Conservation (phyloP, 2,797 vertebrate genomes). For the Acanthiza pusilla region DNA sequence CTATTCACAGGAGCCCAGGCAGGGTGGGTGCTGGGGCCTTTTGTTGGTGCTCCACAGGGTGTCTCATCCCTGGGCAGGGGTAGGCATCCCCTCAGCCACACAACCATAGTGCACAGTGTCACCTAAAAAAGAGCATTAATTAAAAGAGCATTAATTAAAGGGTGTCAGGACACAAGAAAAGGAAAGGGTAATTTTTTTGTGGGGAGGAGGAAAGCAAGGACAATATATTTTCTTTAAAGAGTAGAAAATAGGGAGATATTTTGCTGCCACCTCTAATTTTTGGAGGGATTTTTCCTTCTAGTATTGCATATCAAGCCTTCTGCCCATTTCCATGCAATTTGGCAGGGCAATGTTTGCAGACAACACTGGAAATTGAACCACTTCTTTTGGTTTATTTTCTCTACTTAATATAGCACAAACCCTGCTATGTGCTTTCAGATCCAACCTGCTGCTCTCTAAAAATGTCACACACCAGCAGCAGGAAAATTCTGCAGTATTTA, state of each 20-base stretch:
- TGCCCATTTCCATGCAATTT: background rate
- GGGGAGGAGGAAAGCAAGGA: background rate
- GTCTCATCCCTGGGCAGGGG: constrained; percentile 35
- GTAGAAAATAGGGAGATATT: constrained; percentile 7
- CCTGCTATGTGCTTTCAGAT: background rate
- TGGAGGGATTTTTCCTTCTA: constrained; percentile 19
- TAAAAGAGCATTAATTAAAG: constrained; percentile 72
- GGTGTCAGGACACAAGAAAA: constrained; percentile 59
- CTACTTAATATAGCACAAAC: background rate
- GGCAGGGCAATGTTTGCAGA: background rate
- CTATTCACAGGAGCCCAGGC: constrained; percentile 68
- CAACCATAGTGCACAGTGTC: constrained; percentile 26
- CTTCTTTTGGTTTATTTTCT: background rate
- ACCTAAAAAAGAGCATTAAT: constrained; percentile 59
- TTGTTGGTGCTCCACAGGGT: constrained; percentile 62
- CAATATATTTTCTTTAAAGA: constrained; percentile 5
- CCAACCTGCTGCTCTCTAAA: background rate
- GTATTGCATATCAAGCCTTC: background rate
- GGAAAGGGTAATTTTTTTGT: background rate
- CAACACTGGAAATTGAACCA: background rate
- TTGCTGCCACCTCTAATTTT: background rate
- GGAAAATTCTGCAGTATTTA: background rate
- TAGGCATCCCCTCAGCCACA: constrained; percentile 51
- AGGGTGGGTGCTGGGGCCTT: constrained; percentile 42
- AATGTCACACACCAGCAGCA: background rate